Base-by-base conservation (phyloP, 2,797 vertebrate species). In the Harpagifer antarcticus region DNA sequence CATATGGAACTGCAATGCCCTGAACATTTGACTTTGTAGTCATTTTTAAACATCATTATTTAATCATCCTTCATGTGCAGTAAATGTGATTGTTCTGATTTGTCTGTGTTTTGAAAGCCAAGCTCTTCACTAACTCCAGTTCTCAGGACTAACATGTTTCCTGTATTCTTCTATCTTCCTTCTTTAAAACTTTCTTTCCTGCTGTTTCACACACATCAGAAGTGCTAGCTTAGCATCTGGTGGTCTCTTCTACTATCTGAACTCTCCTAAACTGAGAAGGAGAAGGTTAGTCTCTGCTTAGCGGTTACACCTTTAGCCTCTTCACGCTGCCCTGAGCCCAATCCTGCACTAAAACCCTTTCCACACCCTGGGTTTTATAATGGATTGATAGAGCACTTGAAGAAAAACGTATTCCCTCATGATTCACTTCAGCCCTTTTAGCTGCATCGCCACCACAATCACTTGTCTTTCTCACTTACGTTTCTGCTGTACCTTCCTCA, bases 161-260 rank as follows among this genome's bases (percentile, higher is more conserved):
- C 68, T 89, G 52, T 79, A 76, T 79, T 91, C 67, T 74, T 82
- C 67, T 61, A 52, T 73, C 67, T 72, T 78, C 62, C 45, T 54
- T 73, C 76, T 79, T 70, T 20, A 79, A 65, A 37, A 53, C 57
- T 59, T 74, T 79, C 68, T 70, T 33, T 81, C 55, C 65, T 86
- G 52, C 78, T 80, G 74, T 86, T 83, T 89, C 55, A 81, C 65
- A 79, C 54, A 20, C 86, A n/a, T 89, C 92, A 96, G 94, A 93
- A 95, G 94, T 81, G 83, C 88, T 94, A 95, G 93, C 85, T 93
- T 96, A 95, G 93, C 92, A 66, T 95, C 94, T 82, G 93, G 94
- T 70, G 90, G 89, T 81, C 93, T 95, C 81, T 86, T 93, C 92
- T 92, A 86, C 92, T 94, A 93, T 93, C 87, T 94, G 89, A 93